Base-by-base conservation (phyloP, 2,113 vertebrate species). In the Oncorhynchus gorbuscha region DNA sequence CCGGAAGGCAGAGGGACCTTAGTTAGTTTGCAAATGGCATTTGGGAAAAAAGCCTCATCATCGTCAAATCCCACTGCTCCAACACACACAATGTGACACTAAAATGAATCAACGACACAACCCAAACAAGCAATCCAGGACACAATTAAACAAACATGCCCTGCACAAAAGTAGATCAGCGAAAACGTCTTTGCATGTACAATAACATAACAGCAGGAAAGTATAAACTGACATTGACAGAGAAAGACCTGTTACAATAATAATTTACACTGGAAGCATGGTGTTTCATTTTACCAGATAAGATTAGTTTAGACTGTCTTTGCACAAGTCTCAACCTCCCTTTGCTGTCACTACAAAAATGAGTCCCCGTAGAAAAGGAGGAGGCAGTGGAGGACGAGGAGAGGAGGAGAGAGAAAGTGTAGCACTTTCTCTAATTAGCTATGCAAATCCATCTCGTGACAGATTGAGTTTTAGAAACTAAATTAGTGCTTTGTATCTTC, bases 261-360 rank as follows among this genome's bases (percentile, higher is more conserved):
- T 49, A 82, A 89, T 89, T 90, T 87, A 87, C 84, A 89, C 86
- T 85, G 73, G 87, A 71, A 87, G 86, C 87, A 88, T 78, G 69
- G 76, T 79, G 91, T 93, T 94, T 92, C 88, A 87, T 94, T 94
- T 90, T 85, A 83, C 87, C 88, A 86, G 92, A 92, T 92, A 93
- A 93, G 92, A 90, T 89, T 76, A 67, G 87, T 92, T 92, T 82
- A 80, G 79, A 85, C 24, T 79, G 79, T 77, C 71, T 82, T 84
- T 83, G 81, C 71, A 55, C 75, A 73, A 78, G 74, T 73, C 84
- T 89, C 87, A 90, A 88, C 87, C 86, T 90, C 78, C 82, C 85
- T 84, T 86, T 84, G 80, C 88, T 93, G 90, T 92, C 93, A 90
- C 85, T 85, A 93, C 88, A 91, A 94, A 91, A 87, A 76, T 85